A percentile compares a stretch with the other conserved stretches of the same genome.
phyloP scores from a whole-genome alignment of 1,140 invertebrate genomes.

The Callitettix versicolor region DNA sequence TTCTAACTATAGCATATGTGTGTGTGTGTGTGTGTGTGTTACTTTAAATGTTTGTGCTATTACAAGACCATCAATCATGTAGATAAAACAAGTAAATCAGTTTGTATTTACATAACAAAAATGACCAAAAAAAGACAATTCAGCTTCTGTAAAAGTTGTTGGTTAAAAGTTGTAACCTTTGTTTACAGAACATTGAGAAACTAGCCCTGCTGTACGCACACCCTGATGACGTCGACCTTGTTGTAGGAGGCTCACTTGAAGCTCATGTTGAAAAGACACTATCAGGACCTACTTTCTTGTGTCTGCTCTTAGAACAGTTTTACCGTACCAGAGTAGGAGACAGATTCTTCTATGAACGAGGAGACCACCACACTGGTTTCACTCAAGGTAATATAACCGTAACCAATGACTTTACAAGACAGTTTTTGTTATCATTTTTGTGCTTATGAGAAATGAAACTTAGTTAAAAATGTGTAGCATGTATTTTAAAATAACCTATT shows the following conservation, averaged over 20 bases:
- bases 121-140: too few species aligned
- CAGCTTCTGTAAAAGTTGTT: too few species aligned
- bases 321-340: conserved; percentile 72
- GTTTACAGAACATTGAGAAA: conserved; percentile 49
- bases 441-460: conserved; percentile 24
- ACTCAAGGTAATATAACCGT: conserved; percentile 53
- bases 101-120: too few species aligned
- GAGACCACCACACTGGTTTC: conserved; percentile 46
- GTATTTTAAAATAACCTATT: too few species aligned
- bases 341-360: conserved; percentile 72
- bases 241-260: conserved; percentile 76
- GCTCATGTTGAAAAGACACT: conserved; percentile 60
- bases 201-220: conserved; percentile 51
- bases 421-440: conserved; percentile 15
- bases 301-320: conserved; percentile 83
- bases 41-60: too few species aligned
- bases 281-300: conserved; percentile 83
- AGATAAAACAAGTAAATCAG: too few species aligned
- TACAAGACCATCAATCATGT: too few species aligned
- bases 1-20: too few species aligned
- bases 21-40: too few species aligned
- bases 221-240: conserved; percentile 80
- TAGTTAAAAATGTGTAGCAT: too few species aligned
- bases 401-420: too few species aligned
- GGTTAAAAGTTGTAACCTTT: too few species aligned